Evolutionary conservation across 2,888 invertebrate genomes (phyloP).

Genomic region (Drosophila paucipuncta): DNA sequence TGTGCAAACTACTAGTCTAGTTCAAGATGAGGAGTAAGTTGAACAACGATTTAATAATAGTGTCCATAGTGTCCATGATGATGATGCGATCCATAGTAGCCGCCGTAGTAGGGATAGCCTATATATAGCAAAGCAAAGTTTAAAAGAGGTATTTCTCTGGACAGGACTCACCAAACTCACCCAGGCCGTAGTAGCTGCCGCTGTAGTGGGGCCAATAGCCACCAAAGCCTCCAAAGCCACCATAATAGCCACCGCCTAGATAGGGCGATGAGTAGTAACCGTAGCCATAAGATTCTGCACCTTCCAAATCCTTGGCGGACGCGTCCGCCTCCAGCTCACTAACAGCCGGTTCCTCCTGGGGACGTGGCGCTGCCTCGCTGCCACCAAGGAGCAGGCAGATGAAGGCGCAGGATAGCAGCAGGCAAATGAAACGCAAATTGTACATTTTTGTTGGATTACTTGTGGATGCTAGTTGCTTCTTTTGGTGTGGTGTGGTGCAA

Average conservation of each 20-base stretch:
- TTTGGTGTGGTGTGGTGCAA: conserved; percentile 49
- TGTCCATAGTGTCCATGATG: conserved; percentile 81
- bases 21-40: conserved; percentile 48
- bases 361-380: conserved; percentile 64
- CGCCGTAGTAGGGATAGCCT: conserved; percentile 81
- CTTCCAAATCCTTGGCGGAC: conserved; percentile 82
- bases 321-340: conserved; percentile 70
- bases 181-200: conserved; percentile 74
- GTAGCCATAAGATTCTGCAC: conserved; percentile 82
- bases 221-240: conserved; percentile 62
- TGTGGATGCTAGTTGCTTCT: conserved; percentile 10
- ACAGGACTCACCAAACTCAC: conserved; percentile 59
- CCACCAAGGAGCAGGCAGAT: conserved; percentile 47
- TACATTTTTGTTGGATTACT: conserved; percentile 61
- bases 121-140: not conserved
- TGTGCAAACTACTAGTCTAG: conserved; percentile 61
- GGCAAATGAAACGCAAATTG: conserved; percentile 50
- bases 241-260: conserved; percentile 68
- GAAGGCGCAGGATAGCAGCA: conserved; percentile 61
- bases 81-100: conserved; percentile 75
- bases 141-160: not conserved
- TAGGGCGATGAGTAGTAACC: conserved; percentile 84
- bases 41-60: conserved; percentile 66
- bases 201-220: conserved; percentile 77
- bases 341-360: conserved; percentile 67